phyloP scores from a whole-genome alignment of 2,113 vertebrate species.

The Eubucco bourcierii region DNA sequence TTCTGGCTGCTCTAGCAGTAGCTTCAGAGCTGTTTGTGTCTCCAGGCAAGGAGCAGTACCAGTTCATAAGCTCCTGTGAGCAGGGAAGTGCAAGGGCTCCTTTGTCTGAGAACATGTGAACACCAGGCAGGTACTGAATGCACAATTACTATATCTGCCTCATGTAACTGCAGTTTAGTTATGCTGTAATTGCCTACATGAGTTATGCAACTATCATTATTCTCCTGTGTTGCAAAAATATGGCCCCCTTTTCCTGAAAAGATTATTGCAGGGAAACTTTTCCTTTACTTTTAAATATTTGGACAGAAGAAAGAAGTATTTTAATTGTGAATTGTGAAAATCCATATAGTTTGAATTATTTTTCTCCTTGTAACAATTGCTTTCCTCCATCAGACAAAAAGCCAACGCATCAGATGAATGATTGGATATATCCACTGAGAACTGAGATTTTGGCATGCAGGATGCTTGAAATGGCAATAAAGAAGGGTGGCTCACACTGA shows the following conservation, averaged over 20 bases:
- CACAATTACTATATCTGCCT: not conserved
- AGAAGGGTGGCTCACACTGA: not conserved
- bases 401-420: not conserved
- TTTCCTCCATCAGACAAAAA: not conserved
- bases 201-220: not conserved
- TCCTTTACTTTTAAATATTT: not conserved
- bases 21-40: not conserved
- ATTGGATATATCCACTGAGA: not conserved
- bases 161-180: not conserved
- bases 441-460: not conserved
- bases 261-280: not conserved
- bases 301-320: not conserved
- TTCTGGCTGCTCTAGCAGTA: not conserved
- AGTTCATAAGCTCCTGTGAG: not conserved
- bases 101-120: not conserved
- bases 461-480: not conserved
- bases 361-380: not conserved
- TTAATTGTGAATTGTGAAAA: not conserved
- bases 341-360: not conserved
- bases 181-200: not conserved
- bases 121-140: not conserved
- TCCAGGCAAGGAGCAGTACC: not conserved
- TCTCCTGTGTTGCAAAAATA: not conserved
- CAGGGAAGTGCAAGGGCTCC: not conserved
- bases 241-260: not conserved